Evolutionary conservation across 1,140 invertebrate species (phyloP).

Genomic region (Formica exsecta): DNA sequence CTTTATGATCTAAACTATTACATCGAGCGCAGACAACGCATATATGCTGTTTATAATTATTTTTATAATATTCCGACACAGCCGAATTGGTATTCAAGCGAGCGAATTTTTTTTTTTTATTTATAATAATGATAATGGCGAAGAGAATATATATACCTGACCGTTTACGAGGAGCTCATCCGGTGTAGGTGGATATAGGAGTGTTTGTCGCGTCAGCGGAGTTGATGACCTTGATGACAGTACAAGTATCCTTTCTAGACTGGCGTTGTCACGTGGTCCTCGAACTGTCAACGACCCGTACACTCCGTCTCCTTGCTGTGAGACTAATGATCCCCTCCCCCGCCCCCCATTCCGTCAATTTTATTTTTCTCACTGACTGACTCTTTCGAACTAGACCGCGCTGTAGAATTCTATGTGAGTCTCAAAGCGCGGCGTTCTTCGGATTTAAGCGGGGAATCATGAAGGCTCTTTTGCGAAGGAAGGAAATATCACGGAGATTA

Average conservation of each 20-base stretch:
- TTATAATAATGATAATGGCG: not conserved
- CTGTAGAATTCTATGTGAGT: not conserved
- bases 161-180: slow-evolving; percentile 74
- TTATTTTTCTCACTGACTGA: slow-evolving; percentile 18
- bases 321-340: slow-evolving; percentile 74
- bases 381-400: not conserved
- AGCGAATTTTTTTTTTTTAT: not conserved
- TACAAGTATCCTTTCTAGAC: slow-evolving; percentile 73
- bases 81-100: too few species aligned
- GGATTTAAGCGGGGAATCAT: not conserved
- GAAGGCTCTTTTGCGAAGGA: not conserved
- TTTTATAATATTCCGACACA: not conserved
- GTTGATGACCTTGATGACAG: slow-evolving; percentile 74
- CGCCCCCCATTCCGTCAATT: not conserved
- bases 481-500: not conserved
- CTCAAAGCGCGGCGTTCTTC: not conserved
- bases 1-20: not conserved
- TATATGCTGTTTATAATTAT: not conserved
- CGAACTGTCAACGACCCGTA: slow-evolving; percentile 85
- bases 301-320: slow-evolving; percentile 85
- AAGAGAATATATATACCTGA: slow-evolving; percentile 66
- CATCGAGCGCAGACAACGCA: not conserved
- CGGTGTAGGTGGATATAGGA: slow-evolving; percentile 66
- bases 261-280: slow-evolving; percentile 77
- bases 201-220: slow-evolving; percentile 66